phyloP scores from a whole-genome alignment of 2,888 invertebrate genomes.

The Acrobasis repandana region DNA sequence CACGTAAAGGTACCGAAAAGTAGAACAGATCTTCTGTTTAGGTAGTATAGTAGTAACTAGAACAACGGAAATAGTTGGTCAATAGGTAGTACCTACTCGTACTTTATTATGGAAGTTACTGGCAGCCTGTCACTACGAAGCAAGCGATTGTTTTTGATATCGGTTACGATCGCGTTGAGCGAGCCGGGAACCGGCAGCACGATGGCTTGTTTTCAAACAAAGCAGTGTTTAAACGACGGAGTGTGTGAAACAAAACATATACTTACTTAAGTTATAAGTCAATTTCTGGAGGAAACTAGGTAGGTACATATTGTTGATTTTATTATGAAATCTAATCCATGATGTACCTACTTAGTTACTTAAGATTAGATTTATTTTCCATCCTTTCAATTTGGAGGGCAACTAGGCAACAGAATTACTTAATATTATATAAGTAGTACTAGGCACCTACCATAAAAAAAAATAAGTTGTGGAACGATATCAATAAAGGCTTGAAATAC shows the following conservation, averaged over 20 bases:
- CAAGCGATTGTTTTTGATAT: constrained; percentile 29
- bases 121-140: not conserved
- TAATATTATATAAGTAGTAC: too few species aligned
- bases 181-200: constrained; percentile 17
- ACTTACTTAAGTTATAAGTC: not conserved
- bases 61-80: not conserved
- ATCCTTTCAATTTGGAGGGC: too few species aligned
- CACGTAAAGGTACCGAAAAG: not conserved
- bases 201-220: constrained; percentile 41
- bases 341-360: too few species aligned
- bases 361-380: too few species aligned
- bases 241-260: constrained; percentile 34
- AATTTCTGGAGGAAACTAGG: not conserved
- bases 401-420: too few species aligned
- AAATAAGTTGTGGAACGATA: too few species aligned
- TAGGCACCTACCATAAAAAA: too few species aligned
- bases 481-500: too few species aligned
- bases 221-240: constrained; percentile 30
- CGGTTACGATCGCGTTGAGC: constrained; percentile 29
- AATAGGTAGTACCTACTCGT: not conserved
- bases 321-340: too few species aligned
- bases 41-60: not conserved
- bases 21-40: too few species aligned
- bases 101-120: not conserved
- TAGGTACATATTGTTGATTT: too few species aligned